A percentile compares a stretch with the other conserved stretches of the same genome.
These are phyloP conservation scores for Brenthis daphne DNA, from an alignment of 2,888 invertebrate species.

Conservation along the genomic window DNA sequence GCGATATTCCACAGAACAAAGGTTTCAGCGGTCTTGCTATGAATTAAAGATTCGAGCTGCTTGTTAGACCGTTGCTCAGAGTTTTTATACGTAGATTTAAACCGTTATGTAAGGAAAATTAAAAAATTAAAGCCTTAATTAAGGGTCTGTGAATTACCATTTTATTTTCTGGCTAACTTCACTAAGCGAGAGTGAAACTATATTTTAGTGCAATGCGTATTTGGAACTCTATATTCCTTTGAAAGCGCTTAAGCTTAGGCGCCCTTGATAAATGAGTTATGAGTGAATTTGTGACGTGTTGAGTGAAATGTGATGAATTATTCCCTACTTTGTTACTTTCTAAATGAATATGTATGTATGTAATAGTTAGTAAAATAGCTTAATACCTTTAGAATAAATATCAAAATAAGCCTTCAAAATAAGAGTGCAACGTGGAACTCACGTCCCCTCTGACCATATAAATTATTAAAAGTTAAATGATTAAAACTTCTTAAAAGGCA, in stretches of 20 bases:
- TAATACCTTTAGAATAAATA: neutral
- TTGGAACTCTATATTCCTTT: neutral
- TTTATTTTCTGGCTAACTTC: neutral
- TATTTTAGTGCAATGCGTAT: neutral
- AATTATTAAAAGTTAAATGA: too few species aligned
- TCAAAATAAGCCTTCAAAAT: too few species aligned
- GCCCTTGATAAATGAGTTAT: conserved; percentile 13
- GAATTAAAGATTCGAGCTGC: conserved; percentile 15
- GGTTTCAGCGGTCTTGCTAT: neutral
- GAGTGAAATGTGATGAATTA: conserved; percentile 20
- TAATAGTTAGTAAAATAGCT: neutral
- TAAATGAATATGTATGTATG: neutral
- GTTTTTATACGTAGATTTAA: conserved; percentile 1
- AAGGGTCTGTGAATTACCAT: neutral
- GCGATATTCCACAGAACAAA: conserved; percentile 19
- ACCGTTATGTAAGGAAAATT: too few species aligned
- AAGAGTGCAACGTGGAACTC: too few species aligned
- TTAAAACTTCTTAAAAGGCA: too few species aligned
- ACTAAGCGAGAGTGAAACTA: neutral
- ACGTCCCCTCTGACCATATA: too few species aligned
- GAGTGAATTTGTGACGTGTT: conserved; percentile 14
- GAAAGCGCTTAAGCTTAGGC: conserved; percentile 11
- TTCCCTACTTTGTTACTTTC: neutral
- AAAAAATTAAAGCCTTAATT: too few species aligned
- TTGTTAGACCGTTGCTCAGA: neutral